phyloP scores from a whole-genome alignment of 2,113 vertebrate genomes.

The Tonatia bakeri region DNA sequence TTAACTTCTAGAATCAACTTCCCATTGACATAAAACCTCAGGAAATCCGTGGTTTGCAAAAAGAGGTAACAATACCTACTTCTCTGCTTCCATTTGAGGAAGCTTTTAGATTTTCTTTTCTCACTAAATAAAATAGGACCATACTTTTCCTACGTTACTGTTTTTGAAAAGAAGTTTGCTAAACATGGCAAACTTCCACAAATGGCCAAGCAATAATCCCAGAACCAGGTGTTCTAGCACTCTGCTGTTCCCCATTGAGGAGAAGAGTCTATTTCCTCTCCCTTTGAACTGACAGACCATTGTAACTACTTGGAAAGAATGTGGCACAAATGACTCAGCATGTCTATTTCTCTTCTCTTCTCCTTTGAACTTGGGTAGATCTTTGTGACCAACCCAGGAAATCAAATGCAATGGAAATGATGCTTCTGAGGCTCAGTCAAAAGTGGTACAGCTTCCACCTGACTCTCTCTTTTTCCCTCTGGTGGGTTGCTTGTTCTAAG shows the following conservation, averaged over 20 bases:
- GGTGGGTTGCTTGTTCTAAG: not conserved
- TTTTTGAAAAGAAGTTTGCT: constrained; percentile 41
- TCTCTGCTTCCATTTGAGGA: not conserved
- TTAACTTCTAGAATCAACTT: constrained; percentile 32
- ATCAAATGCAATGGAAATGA: not conserved
- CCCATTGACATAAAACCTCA: not conserved
- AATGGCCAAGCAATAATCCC: not conserved
- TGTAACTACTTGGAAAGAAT: not conserved
- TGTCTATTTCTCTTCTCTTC: not conserved
- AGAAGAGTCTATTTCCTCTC: not conserved
- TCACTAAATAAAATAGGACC: not conserved
- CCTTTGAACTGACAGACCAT: not conserved
- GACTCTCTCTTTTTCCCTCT: not conserved
- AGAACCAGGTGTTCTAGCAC: not conserved
- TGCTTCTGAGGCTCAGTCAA: not conserved
- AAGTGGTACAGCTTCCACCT: not conserved
- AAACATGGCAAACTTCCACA: not conserved
- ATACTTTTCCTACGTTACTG: not conserved
- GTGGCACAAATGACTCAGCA: not conserved
- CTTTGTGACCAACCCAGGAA: not conserved
- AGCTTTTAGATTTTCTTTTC: not conserved
- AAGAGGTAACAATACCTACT: not conserved
- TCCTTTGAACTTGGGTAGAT: not conserved
- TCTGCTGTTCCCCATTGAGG: not conserved
- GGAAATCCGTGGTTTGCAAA: constrained; percentile 4